phyloP scores from a whole-genome alignment of 2,797 vertebrate genomes.

The Emys orbicularis region DNA sequence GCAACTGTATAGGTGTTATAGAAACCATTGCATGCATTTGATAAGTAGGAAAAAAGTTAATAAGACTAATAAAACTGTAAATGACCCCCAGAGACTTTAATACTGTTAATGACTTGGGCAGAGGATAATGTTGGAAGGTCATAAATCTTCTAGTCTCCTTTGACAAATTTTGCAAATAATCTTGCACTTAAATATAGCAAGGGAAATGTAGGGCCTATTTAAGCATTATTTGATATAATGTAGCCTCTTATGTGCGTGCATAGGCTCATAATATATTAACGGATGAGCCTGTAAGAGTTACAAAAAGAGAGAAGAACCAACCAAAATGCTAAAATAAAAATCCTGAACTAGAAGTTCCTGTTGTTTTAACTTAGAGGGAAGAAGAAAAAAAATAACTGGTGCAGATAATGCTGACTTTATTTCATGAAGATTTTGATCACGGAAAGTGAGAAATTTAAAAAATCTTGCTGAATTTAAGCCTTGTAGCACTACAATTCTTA shows the following conservation, averaged over 20 bases:
- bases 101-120: background rate
- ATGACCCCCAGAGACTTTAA: background rate
- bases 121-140: background rate
- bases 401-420: background rate
- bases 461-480: background rate
- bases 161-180: background rate
- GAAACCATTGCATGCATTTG: background rate
- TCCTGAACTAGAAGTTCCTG: accelerated
- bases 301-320: background rate
- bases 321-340: background rate
- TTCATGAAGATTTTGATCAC: background rate
- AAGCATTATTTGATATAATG: background rate
- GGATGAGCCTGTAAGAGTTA: background rate
- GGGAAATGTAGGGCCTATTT: background rate
- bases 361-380: background rate
- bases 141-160: background rate
- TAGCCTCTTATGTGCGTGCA: background rate
- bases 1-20: background rate
- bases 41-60: background rate
- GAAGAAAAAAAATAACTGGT: background rate
- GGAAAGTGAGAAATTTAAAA: background rate
- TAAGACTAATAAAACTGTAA: background rate
- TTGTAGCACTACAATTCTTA: background rate
- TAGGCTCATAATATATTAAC: background rate
- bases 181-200: background rate